Base-by-base conservation (phyloP, 1,140 invertebrate species). In the Camponotus vicinus region DNA sequence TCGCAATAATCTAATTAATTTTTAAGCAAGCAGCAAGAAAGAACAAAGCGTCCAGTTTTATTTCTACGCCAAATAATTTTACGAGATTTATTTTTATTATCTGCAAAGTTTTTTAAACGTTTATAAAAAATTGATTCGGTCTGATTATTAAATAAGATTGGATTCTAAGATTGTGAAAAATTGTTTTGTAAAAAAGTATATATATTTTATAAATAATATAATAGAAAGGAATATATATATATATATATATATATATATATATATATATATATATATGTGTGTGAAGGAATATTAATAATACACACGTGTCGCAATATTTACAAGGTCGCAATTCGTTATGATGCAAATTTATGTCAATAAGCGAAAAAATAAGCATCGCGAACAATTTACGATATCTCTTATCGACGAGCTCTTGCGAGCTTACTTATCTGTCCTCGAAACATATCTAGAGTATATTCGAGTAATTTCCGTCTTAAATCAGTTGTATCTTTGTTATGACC, bases 271-370 rank as follows among this genome's bases (percentile, higher is more conserved):
- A 27, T 27, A 1, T 27, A 6, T 1, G 2, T 45, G 2, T 13
- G 5, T 18, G 15, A 80, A 63, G 21, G 8, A 21, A 34, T 40
- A 40, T 40, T 3, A 40, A 40, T 45, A 59, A 59, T n/a, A 11
- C 3, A 7, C 18, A n/a, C 37, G n/a, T 40, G 21, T 55, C 27
- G 66, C 27, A 13, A 59, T 55, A 71, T 18, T 9, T 8, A n/a
- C 79, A 83, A 83, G 79, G 79, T 21, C 79, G 8, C 32, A 37
- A 37, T 73, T 83, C 55, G 27, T 82, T 83, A 61, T 5, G 18
- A 75, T 83, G 69, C 40, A 83, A 75, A 83, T 83, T 75, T 83
- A 83, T 75, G 79, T 73, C 79, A 83, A 83, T 61, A 49, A 52
- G 59, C n/a, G 79, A n/a, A 45, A 37, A 83, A 73, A 83, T 73